These are phyloP conservation scores for Myripristis jacobus DNA, from an alignment of 2,797 vertebrate species.

Conservation along the genomic window DNA sequence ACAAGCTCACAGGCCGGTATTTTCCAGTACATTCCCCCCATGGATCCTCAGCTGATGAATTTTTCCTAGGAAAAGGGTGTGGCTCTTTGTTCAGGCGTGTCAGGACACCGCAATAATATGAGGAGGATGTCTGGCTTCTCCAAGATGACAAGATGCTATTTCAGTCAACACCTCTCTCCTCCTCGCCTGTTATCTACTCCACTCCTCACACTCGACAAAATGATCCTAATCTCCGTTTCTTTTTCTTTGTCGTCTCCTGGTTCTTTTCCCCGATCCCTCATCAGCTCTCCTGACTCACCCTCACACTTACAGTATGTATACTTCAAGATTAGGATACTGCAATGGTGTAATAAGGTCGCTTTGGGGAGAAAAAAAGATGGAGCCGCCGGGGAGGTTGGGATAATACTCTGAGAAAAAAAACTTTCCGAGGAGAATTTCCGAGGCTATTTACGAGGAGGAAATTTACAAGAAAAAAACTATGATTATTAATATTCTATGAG, in stretches of 20 bases:
- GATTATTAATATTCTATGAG: too few species aligned
- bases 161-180: conserved; percentile 25
- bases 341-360: too few species aligned
- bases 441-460: too few species aligned
- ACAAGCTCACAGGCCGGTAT: conserved; percentile 38
- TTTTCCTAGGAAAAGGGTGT: conserved; percentile 62
- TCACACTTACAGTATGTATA: background rate
- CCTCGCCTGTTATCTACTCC: conserved; percentile 15
- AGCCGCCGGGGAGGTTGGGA: too few species aligned
- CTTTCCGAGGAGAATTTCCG: too few species aligned
- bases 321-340: background rate
- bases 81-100: conserved; percentile 65
- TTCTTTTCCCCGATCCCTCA: background rate
- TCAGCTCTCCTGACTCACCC: background rate
- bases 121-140: conserved; percentile 23
- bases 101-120: conserved; percentile 57
- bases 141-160: conserved; percentile 24
- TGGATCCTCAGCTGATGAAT: conserved; percentile 49
- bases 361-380: too few species aligned
- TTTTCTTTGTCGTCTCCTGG: background rate
- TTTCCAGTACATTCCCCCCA: conserved; percentile 69
- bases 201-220: conserved; percentile 5
- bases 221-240: background rate
- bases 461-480: too few species aligned
- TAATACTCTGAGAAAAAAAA: too few species aligned